These are phyloP conservation scores for Carassius gibelio DNA, from an alignment of 2,113 vertebrate genomes.

Conservation along the genomic window DNA sequence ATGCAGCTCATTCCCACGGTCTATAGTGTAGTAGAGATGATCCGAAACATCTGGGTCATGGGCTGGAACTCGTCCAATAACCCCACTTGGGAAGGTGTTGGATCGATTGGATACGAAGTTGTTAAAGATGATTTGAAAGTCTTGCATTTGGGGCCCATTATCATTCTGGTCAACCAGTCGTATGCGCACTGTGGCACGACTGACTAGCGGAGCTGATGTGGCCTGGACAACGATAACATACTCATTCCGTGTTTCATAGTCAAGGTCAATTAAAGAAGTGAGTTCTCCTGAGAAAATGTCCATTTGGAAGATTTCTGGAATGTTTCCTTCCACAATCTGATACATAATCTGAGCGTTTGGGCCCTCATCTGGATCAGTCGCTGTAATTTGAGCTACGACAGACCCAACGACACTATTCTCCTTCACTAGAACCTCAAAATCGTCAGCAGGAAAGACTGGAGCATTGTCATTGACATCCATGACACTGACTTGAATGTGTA, in stretches of 20 bases:
- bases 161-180: conserved; percentile 95
- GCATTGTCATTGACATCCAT: conserved; percentile 97
- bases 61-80: conserved; percentile 93
- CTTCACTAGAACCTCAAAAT: conserved; percentile 94
- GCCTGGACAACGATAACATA: conserved; percentile 97
- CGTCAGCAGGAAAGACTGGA: conserved; percentile 92
- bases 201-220: conserved; percentile 94
- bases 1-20: conserved; percentile 93
- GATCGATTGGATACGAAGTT: conserved; percentile 97
- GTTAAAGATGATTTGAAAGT: conserved; percentile 99
- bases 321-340: conserved; percentile 98
- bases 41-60: conserved; percentile 95
- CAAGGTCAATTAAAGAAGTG: conserved; percentile 94
- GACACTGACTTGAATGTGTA: conserved; percentile 91
- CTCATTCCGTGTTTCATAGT: conserved; percentile 90
- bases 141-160: conserved; percentile 89
- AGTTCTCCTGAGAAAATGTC: conserved; percentile 98
- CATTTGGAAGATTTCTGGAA: conserved; percentile 98
- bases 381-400: conserved; percentile 95
- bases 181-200: conserved; percentile 91
- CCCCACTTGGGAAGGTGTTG: conserved; percentile 92
- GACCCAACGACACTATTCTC: conserved; percentile 97
- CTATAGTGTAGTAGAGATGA: conserved; percentile 92
- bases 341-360: conserved; percentile 98
- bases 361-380: conserved; percentile 92